Conservation (phyloP, 2,888 invertebrate species). For the Sisyra terminalis region DNA sequence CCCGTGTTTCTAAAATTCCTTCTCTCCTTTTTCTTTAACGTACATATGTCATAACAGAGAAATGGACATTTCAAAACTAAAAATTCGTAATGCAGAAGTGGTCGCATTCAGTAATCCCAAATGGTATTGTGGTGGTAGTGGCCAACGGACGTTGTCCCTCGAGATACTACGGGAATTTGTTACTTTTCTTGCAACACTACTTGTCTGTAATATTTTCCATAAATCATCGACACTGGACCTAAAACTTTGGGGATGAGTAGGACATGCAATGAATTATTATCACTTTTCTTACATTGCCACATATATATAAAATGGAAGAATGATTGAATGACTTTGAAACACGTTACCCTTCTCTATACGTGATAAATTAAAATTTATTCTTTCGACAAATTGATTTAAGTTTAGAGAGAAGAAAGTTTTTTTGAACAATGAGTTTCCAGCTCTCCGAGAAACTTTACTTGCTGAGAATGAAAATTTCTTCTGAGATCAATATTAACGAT, state of each 20-base stretch:
- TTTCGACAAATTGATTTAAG: no score
- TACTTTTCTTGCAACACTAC: slow-evolving; percentile 21
- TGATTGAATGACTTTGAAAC: no score
- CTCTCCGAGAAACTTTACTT: no score
- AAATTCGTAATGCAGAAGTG: slow-evolving; percentile 22
- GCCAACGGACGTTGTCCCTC: slow-evolving; percentile 15
- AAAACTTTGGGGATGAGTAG: not conserved
- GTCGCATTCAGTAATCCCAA: slow-evolving; percentile 20
- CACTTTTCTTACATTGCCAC: no score
- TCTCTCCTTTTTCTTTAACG: not conserved
- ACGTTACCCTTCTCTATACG: no score
- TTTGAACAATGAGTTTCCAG: no score
- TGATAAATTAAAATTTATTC: no score
- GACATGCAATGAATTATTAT: no score
- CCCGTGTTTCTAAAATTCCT: slow-evolving; percentile 11
- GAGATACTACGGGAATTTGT: slow-evolving; percentile 23
- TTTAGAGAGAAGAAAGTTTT: no score
- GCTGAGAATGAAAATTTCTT: no score
- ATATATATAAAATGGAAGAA: no score
- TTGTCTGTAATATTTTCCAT: slow-evolving; percentile 31
- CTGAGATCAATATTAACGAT: no score
- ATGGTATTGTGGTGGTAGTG: slow-evolving; percentile 13
- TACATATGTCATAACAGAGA: slow-evolving; percentile 4
- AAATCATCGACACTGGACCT: slow-evolving; percentile 23
- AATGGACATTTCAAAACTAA: slow-evolving; percentile 20